Conservation (phyloP, 2,113 vertebrate species). For the Xyrauchen texanus region DNA sequence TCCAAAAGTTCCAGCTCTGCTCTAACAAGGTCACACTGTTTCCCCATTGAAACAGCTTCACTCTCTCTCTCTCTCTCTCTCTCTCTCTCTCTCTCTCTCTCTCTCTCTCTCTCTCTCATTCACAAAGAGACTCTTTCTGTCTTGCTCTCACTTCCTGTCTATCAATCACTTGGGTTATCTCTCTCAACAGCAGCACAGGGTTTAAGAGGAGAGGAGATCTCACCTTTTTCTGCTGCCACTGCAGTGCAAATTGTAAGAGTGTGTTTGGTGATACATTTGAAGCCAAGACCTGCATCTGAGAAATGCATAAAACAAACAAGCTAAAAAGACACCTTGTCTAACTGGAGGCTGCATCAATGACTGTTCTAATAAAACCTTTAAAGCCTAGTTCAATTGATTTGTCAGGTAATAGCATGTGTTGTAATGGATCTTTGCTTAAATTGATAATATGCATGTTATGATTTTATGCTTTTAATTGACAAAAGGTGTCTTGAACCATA, state of each 20-base stretch:
- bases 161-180: conserved; percentile 10
- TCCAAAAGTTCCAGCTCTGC: conserved; percentile 3
- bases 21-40: conserved; percentile 18
- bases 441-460: no score
- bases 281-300: neutral
- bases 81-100: neutral
- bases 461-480: no score
- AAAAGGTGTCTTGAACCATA: no score
- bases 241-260: neutral
- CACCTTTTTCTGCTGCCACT: neutral
- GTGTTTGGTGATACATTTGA: neutral
- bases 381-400: no score
- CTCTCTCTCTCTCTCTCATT: neutral
- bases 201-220: neutral
- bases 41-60: neutral
- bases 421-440: no score
- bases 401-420: no score
- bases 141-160: neutral
- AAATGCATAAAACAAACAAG: neutral
- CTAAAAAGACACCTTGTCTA: neutral
- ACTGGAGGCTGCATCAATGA: no score
- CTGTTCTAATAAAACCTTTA: no score
- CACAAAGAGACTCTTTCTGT: no score
- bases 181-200: neutral
- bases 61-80: neutral